phyloP scores from a whole-genome alignment of 2,797 vertebrate species.

The Chelonia mydas region DNA sequence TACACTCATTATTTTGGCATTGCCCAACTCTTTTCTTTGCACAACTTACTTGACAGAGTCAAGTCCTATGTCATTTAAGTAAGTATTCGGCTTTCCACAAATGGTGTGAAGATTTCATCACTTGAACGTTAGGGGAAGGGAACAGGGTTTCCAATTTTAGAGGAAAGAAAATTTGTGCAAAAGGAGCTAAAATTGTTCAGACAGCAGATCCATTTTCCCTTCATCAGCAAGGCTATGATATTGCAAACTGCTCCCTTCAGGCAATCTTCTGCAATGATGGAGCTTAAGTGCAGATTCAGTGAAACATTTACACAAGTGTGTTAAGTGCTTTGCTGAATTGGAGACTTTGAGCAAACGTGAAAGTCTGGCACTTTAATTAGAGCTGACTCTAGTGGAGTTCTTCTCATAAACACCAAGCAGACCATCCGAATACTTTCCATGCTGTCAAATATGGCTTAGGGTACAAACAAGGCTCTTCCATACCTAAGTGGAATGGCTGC shows the following conservation, averaged over 20 bases:
- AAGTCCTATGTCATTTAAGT: neutral
- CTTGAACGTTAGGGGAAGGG: neutral
- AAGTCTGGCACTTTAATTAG: neutral
- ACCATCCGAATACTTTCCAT: neutral
- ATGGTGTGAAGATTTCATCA: neutral
- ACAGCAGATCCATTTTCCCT: constrained; percentile 1
- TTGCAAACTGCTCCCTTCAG: neutral
- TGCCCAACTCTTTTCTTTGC: neutral
- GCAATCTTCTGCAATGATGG: neutral
- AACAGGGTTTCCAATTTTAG: constrained; percentile 10
- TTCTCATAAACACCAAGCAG: neutral
- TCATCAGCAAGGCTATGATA: constrained; percentile 32
- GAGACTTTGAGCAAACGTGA: neutral
- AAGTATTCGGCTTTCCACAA: neutral
- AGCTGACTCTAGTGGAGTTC: neutral
- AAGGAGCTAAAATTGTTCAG: neutral
- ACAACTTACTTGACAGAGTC: neutral
- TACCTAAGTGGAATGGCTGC: neutral
- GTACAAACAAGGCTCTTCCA: neutral
- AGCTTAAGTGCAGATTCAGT: constrained; percentile 24
- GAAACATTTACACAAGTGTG: neutral
- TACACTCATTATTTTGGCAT: neutral
- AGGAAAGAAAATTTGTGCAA: constrained; percentile 19
- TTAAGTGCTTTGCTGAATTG: neutral
- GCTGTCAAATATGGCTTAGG: neutral